A percentile compares a stretch with the other conserved stretches of the same genome.
These are phyloP conservation scores for Andrena dorsata DNA, from an alignment of 2,888 invertebrate species.

Conservation along the genomic window DNA sequence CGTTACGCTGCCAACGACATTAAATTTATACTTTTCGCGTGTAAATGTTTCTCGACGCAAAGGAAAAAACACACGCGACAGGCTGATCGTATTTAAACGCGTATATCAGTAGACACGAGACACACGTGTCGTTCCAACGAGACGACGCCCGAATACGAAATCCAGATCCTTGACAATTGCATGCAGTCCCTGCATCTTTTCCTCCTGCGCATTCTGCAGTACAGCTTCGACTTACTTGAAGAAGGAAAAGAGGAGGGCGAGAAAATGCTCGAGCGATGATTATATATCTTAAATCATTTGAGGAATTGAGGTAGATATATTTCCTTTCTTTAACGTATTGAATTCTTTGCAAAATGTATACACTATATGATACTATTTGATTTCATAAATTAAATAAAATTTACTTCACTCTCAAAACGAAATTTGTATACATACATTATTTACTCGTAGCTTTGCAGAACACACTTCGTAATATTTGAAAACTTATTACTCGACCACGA, in stretches of 20 bases:
- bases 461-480: too few relatives aligned
- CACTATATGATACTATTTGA: too few relatives aligned
- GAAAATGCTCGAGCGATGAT: background rate
- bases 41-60: conserved; percentile 25
- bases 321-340: too few relatives aligned
- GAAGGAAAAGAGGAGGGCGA: background rate
- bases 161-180: conserved; percentile 56
- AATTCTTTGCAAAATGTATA: too few relatives aligned
- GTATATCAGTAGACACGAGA: conserved; percentile 38
- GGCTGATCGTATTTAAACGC: conserved; percentile 52
- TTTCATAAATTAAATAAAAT: too few relatives aligned
- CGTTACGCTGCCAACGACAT: too few relatives aligned
- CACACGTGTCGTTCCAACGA: conserved; percentile 59
- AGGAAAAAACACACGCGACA: conserved; percentile 4
- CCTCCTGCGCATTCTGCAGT: conserved; percentile 25
- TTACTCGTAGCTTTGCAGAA: too few relatives aligned
- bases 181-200: conserved; percentile 46
- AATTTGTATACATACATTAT: too few relatives aligned
- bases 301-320: too few relatives aligned
- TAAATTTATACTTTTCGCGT: background rate
- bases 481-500: too few relatives aligned
- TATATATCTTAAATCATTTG: too few relatives aligned
- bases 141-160: conserved; percentile 70
- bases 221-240: background rate
- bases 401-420: too few relatives aligned